Percentiles rank a stretch among this genome's conserved stretches.
Evolutionary conservation across 2,113 vertebrate species (phyloP).

Genomic region (Dasyprocta punctata): DNA sequence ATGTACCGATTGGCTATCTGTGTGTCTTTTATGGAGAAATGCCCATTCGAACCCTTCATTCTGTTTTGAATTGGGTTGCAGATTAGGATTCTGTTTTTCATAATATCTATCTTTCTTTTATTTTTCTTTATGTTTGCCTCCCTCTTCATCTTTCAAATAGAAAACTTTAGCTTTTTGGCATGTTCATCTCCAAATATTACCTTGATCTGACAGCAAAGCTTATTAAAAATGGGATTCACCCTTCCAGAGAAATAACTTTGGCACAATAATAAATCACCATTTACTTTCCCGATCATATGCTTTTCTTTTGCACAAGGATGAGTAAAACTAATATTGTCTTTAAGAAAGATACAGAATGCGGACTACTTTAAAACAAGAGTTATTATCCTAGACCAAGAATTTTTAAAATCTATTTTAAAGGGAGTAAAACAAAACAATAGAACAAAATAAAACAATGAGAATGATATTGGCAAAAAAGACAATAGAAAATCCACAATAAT

Average conservation of each 20-base stretch:
- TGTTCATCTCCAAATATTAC: background rate
- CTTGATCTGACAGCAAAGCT: background rate
- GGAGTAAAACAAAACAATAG: no score
- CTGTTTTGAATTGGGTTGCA: background rate
- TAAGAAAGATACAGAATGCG: no score
- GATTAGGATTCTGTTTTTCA: background rate
- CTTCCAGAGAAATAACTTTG: background rate
- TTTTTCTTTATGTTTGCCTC: background rate
- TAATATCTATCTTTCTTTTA: background rate
- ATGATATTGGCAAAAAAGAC: no score
- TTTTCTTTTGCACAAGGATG: background rate
- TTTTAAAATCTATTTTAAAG: no score
- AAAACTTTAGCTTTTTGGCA: background rate
- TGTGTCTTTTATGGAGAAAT: background rate
- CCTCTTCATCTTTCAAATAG: background rate
- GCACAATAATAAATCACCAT: background rate
- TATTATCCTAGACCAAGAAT: no score
- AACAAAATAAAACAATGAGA: no score
- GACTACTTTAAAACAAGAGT: no score
- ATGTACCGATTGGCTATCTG: background rate
- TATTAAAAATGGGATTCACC: background rate
- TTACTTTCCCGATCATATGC: background rate
- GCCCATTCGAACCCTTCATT: background rate
- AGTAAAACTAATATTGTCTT: no score
- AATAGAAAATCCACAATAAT: no score